Conservation (phyloP, 2,113 vertebrate genomes). For the Amphiprion ocellaris region DNA sequence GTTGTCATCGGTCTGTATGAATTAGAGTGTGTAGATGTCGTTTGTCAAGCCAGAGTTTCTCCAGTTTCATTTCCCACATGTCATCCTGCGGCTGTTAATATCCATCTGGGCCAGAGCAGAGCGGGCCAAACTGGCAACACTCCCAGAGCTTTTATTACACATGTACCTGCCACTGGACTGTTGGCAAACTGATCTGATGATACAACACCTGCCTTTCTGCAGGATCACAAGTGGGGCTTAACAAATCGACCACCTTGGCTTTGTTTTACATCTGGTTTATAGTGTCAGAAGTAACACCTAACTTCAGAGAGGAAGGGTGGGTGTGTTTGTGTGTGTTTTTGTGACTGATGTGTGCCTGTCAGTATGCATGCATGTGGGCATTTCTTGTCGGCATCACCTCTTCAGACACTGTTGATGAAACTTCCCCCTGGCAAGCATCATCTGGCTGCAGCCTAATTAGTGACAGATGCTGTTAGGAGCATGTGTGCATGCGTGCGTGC, state of each 20-base stretch:
- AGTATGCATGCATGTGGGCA: neutral
- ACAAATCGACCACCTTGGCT: slow-evolving; percentile 9
- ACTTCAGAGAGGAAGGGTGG: slow-evolving; percentile 13
- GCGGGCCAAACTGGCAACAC: slow-evolving; percentile 42
- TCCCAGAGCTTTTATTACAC: slow-evolving; percentile 58
- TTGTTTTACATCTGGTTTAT: slow-evolving; percentile 47
- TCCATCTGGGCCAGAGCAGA: slow-evolving; percentile 40
- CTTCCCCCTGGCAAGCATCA: slow-evolving; percentile 54
- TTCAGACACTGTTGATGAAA: slow-evolving; percentile 56
- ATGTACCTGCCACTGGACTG: slow-evolving; percentile 50
- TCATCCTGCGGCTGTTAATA: slow-evolving; percentile 33
- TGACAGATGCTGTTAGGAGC: slow-evolving; percentile 64
- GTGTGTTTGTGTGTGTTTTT: neutral
- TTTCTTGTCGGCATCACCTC: slow-evolving; percentile 59
- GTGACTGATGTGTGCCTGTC: neutral
- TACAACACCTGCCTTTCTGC: slow-evolving; percentile 43
- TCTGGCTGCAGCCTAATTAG: slow-evolving; percentile 76
- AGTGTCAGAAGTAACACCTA: slow-evolving; percentile 31
- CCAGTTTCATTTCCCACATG: slow-evolving; percentile 25
- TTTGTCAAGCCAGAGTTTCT: slow-evolving; percentile 10
- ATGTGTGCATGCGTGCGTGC: slow-evolving; percentile 34
- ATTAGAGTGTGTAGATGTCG: neutral
- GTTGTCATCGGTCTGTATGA: neutral
- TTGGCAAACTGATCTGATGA: slow-evolving; percentile 49
- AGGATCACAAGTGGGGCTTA: slow-evolving; percentile 27